A percentile compares a stretch with the other conserved stretches of the same genome.
phyloP scores from a whole-genome alignment of 2,113 vertebrate genomes.

The Hypocryptadius cinnamomeus region DNA sequence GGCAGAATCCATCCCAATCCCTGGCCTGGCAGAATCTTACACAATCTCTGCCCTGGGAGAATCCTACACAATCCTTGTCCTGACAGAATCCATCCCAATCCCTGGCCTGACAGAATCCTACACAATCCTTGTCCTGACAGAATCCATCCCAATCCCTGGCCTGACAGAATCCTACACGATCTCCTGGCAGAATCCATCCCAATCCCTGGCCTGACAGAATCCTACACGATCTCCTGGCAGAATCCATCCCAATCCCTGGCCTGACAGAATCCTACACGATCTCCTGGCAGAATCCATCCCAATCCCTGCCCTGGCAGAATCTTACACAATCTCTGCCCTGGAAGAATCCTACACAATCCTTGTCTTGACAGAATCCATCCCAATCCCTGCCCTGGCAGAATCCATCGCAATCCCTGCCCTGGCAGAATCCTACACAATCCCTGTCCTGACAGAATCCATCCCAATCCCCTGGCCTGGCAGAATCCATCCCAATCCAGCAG shows the following conservation, averaged over 20 bases:
- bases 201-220: too few species aligned
- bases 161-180: background rate
- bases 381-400: too few species aligned
- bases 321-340: background rate
- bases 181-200: too few species aligned
- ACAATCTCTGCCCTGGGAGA: too few species aligned
- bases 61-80: background rate
- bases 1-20: background rate
- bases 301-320: background rate
- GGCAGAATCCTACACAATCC: background rate
- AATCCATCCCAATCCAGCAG: background rate
- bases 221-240: too few species aligned
- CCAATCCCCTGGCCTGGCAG: background rate
- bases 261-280: background rate
- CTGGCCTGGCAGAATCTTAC: background rate
- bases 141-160: too few species aligned
- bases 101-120: background rate
- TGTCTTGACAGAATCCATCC: background rate
- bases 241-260: background rate
- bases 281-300: too few species aligned
- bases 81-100: background rate
- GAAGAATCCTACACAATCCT: background rate
- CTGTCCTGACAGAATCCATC: background rate
- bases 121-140: too few species aligned
- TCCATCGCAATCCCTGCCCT: background rate